Evolutionary conservation across 2,888 invertebrate genomes (phyloP).

Genomic region (Meloe dianella): DNA sequence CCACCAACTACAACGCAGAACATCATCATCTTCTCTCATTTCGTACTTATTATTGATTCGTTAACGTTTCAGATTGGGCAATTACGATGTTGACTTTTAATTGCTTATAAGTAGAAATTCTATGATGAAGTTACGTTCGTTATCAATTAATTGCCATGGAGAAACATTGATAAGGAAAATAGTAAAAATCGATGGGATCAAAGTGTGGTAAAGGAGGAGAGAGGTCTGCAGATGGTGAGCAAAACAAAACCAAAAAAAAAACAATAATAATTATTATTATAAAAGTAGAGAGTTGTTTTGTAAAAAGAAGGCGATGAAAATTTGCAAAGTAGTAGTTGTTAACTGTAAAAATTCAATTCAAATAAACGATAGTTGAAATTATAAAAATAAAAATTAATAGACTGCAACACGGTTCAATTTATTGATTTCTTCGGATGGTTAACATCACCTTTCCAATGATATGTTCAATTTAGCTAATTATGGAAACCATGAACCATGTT

Average conservation of each 20-base stretch:
- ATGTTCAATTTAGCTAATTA: conserved; percentile 8
- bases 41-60: not conserved
- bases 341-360: conserved; percentile 6
- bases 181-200: not conserved
- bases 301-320: not conserved
- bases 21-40: not conserved
- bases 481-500: not conserved
- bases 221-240: too few relatives aligned
- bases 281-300: not conserved
- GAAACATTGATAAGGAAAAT: not conserved
- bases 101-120: not conserved
- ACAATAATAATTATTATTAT: too few relatives aligned
- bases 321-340: not conserved
- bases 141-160: not conserved
- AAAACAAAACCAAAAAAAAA: too few relatives aligned
- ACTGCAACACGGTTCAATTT: conserved; percentile 4
- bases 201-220: too few relatives aligned
- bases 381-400: conserved; percentile 6
- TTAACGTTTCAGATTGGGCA: not conserved
- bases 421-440: conserved; percentile 10
- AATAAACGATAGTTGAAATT: not conserved
- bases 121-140: not conserved
- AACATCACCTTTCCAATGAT: conserved; percentile 10
- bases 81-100: not conserved
- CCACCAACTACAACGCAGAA: not conserved